phyloP scores from a whole-genome alignment of 2,888 invertebrate species.

The Pheosia tremula region DNA sequence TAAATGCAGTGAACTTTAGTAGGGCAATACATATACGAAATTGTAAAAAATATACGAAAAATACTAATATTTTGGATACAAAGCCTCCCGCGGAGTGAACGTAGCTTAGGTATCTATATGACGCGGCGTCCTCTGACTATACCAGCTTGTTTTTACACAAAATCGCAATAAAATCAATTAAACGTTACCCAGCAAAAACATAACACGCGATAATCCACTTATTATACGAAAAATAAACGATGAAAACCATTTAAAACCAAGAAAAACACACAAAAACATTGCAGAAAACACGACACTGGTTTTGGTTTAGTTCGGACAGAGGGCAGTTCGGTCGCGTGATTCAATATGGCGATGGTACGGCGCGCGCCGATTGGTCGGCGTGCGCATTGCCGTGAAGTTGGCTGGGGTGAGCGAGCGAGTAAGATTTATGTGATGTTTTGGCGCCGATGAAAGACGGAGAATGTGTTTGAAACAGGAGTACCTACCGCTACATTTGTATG shows the following conservation, averaged over 20 bases:
- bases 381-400: conserved; percentile 71
- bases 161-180: conserved; percentile 39
- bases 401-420: conserved; percentile 71
- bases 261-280: conserved; percentile 72
- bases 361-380: conserved; percentile 64
- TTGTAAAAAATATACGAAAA: conserved; percentile 4
- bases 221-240: conserved; percentile 45
- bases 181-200: conserved; percentile 36
- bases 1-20: background rate
- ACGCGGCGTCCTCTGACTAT: conserved; percentile 59
- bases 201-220: conserved; percentile 57
- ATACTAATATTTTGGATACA: conserved; percentile 35
- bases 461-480: conserved; percentile 72
- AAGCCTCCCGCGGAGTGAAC: conserved; percentile 59
- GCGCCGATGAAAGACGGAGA: conserved; percentile 79
- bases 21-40: background rate
- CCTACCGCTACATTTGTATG: conserved; percentile 76
- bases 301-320: conserved; percentile 68
- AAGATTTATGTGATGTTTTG: conserved; percentile 79
- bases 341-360: conserved; percentile 80
- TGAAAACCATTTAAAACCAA: conserved; percentile 51
- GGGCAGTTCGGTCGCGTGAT: conserved; percentile 65
- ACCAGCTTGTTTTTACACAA: conserved; percentile 44
- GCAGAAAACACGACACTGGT: conserved; percentile 62
- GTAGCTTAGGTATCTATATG: conserved; percentile 56